Conservation (phyloP, 1,140 invertebrate species). For the Proales similis region DNA sequence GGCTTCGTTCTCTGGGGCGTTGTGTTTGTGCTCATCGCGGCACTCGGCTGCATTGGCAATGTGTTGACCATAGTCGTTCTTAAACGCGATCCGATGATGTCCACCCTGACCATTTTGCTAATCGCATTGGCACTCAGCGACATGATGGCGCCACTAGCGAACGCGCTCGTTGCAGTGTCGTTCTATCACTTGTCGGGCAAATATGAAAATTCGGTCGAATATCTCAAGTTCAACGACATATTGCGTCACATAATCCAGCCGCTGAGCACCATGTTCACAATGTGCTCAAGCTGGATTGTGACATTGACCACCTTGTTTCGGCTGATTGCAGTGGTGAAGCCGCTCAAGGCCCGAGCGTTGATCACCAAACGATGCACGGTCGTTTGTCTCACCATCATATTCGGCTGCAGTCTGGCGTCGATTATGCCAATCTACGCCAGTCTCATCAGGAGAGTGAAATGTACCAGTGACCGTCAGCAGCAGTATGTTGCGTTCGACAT, state of each 20-base stretch:
- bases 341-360: conserved; percentile 1
- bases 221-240: conserved; percentile 32
- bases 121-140: conserved; percentile 34
- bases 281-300: conserved; percentile 31
- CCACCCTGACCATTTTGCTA: conserved; percentile 11
- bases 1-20: conserved; percentile 31
- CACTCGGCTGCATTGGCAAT: conserved; percentile 25
- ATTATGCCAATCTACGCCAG: conserved; percentile 29
- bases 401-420: conserved; percentile 8
- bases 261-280: conserved; percentile 35
- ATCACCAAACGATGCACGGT: conserved; percentile 28
- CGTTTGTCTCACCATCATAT: conserved; percentile 8
- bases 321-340: conserved; percentile 13
- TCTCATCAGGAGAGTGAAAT: conserved; percentile 34
- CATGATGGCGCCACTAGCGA: conserved; percentile 24
- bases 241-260: conserved; percentile 28
- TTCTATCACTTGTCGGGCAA: conserved; percentile 23
- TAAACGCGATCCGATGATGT: conserved; percentile 10
- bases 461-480: not conserved
- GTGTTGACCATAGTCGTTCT: conserved; percentile 22
- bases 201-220: conserved; percentile 33
- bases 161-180: conserved; percentile 16
- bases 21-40: conserved; percentile 10
- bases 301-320: conserved; percentile 27
- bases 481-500: conserved; percentile 25